Base-by-base conservation (phyloP, 2,113 vertebrate genomes). In the Turnix velox region DNA sequence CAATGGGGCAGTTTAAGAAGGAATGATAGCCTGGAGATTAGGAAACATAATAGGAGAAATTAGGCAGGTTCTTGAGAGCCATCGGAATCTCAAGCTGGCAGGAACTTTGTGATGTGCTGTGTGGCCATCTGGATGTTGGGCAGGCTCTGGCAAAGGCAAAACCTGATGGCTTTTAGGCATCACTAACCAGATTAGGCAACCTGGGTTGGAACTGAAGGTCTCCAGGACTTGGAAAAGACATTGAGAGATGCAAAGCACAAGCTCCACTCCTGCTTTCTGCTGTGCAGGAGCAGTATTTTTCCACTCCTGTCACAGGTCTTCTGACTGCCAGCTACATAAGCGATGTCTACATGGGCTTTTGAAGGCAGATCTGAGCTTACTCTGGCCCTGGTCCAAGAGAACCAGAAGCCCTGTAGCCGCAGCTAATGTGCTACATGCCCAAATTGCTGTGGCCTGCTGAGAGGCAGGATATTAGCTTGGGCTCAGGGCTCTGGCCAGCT, bases 381-480 rank as follows among this genome's bases (percentile, higher is more conserved):
- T 94, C 95, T 96, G 95, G 95, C 94, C 0, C 9, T 63, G 76
- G 54, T 85, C 95, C 95, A 95, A 95, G 85, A 87, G 82, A 96
- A 94, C 84, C 95, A 95, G 95, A 66, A 96, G 93, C 95, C 92
- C 79, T 35, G 92, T 88, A 96, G 93, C 92, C 91, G 90, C 93
- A 95, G 95, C 90, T 94, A 79, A 89, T 94, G 93, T 85, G 90
- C 87, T 90, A 57, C 93, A 91, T 96, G 93, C 74, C 93, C 93
- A 95, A 87, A 95, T 95, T 89, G 27, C 94, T 89, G 90, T 85
- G 90, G 94, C 95, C 87, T 95, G 95, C 95, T 96, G 94, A 95
- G 94, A 94, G 84, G 90, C 93, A 95, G 94, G 95, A 96, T 96
- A 94, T 95, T 92, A 95, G 37, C 62, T 89, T 73, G 90, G 75